Conservation (phyloP, 2,113 vertebrate species). For the Mustelus asterias region DNA sequence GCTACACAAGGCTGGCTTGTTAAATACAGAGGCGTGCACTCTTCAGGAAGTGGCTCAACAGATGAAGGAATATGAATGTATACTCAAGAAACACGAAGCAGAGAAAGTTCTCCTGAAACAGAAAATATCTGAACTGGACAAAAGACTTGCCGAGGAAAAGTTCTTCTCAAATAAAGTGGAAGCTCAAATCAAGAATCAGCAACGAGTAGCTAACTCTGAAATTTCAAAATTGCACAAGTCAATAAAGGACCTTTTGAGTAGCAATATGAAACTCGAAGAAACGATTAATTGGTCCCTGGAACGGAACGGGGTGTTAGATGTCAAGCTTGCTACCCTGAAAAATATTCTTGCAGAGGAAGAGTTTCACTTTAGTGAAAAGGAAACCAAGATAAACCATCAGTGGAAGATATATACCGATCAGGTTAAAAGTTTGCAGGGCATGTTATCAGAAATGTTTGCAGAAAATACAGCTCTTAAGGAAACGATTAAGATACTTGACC, state of each 20-base stretch:
- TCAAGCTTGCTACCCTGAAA: constrained; percentile 13
- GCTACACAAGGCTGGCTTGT: background rate
- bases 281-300: constrained; percentile 31
- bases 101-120: constrained; percentile 16
- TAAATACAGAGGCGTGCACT: background rate
- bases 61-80: background rate
- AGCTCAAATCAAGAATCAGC: background rate
- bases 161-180: constrained; percentile 1
- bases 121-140: constrained; percentile 1
- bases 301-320: background rate
- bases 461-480: constrained; percentile 33
- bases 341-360: constrained; percentile 24
- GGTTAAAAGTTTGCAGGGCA: background rate
- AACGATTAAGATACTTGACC: background rate
- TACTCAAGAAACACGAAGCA: background rate
- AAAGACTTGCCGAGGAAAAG: background rate
- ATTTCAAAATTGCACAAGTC: background rate
- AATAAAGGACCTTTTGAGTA: constrained; percentile 20
- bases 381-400: background rate
- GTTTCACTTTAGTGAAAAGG: constrained; percentile 23
- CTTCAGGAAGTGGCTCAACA: constrained; percentile 17
- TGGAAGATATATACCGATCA: background rate
- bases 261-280: constrained; percentile 9
- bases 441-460: constrained; percentile 18
- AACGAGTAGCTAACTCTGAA: background rate